Evolutionary conservation across 2,888 invertebrate species (phyloP), one percentile per base, ranked within the genome.

Genomic region (Julus scanicus): DNA sequence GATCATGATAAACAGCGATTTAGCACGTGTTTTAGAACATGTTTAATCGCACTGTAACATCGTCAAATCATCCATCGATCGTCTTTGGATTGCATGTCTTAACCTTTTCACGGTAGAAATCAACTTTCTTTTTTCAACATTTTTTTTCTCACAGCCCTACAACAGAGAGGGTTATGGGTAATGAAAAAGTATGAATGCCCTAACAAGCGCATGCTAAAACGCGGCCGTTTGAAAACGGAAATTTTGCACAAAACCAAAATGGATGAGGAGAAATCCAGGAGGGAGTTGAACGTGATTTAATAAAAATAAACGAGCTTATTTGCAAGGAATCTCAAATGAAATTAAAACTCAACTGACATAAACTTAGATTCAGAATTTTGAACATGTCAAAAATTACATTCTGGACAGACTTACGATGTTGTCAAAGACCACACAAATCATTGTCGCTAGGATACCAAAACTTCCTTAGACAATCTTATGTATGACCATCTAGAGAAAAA

Each of bases 201-300:
- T 20, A 63, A 8, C 17, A 17, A 9, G 80, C 13, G 8, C 29
- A 80, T 80, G 80, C 80, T 80, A 80, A 80, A 80, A 80, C 80
- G 80, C 20, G 80, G 37, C 80, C 80, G 37, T 80, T 80, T 80
- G 80, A 37, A 80, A 80, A 80, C 80, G 80, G 80, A 80, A 80
- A 37, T 80, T 80, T 37, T 80, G 80, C 13, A 13, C 80, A 80
- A 80, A 63, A 80, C 80, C 80, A 80, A 80, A 80, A 80, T 80
- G 29, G 80, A 80, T 80, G 80, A 3, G 29, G 29, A 9, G 80
- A 37, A 80, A 80, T 1, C 80, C 80, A 80, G 80, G 80, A 80
- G 80, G 80, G 80, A 80, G 80, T 80, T 80, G 80, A 80, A 80
- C 37, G 80, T 37, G 29, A 80, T 80, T 80, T 80, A 80, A 80